Evolutionary conservation across 37 sponge, comb jelly and placozoan species (phyloP), one percentile per base, ranked within the genome.

Genomic region (Crambe crambe): DNA sequence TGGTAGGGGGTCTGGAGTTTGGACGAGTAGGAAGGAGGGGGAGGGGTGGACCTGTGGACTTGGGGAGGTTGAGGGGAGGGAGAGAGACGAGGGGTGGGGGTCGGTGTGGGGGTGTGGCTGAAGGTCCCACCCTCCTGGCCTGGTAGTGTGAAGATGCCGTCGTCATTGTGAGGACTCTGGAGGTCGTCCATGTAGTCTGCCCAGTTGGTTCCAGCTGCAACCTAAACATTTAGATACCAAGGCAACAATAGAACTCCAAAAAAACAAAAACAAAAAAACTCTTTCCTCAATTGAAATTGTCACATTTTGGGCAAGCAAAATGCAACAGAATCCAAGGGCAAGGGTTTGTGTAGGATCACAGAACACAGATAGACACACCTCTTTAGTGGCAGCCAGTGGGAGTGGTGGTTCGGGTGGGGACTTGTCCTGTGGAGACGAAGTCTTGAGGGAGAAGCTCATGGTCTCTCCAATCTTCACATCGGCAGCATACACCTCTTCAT

Each of bases 151-250:
- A 58, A 51, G 59, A 75, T 27, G 23, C 75, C 58, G 32, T 75
- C 75, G 32, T 75, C 75, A 75, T 75, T 37, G 1, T 75, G 56
- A n/a, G 75, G 75, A 34, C 75, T 75, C 75, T 58, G 38, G n/a
- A 75, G 15, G 0, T 43, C 75, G 34, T 75, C 75, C 75, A 75
- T 75, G 38, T 5, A 36, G 26, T 75, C 75, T 5, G 58, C 75
- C 75, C 75, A 75, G 38, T 75, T 40, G 31, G 66, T 31, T 18
- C 32, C 2, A 12, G 31, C 3, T 26, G 34, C 30, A 2, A 31
- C 15, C 34, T 30, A 9, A 3, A 65, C 32, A 30, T 8, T 30
- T 47, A 47, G 12, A 47, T n/a, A 47, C 51, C 6, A 47, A 47
- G 12, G 51, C 51, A 15, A 12, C 12, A 15, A 47, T 6, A 15